Evolutionary conservation across 2,888 invertebrate species (phyloP).

Genomic region (Cephus rjabovi): DNA sequence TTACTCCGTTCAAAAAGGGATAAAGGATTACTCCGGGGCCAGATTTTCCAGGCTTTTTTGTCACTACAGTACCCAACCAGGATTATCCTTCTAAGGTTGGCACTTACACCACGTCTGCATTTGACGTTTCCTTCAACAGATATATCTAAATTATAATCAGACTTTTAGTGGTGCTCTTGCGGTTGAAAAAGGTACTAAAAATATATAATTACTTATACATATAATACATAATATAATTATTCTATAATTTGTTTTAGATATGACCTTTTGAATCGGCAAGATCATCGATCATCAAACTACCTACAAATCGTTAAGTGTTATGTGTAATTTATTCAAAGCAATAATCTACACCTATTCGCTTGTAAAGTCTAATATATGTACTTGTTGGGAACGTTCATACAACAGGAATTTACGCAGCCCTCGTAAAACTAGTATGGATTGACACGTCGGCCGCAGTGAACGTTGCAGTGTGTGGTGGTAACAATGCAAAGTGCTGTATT

Average conservation of each 20-base stretch:
- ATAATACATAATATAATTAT: background rate
- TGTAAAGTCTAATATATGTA: background rate
- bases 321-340: background rate
- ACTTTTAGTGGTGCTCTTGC: background rate
- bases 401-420: conserved; percentile 51
- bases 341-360: background rate
- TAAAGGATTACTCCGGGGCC: background rate
- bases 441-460: conserved; percentile 60
- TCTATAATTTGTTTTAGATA: background rate
- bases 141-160: background rate
- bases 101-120: background rate
- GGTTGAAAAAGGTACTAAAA: background rate
- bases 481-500: conserved; percentile 56
- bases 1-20: background rate
- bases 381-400: background rate
- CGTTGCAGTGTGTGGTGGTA: conserved; percentile 36
- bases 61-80: background rate
- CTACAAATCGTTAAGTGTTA: background rate
- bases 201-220: background rate
- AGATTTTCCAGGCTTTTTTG: background rate
- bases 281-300: background rate
- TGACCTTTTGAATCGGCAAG: background rate
- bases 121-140: background rate
- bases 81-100: background rate
- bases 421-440: conserved; percentile 60